These are phyloP conservation scores for Eubasilissa regina DNA, from an alignment of 1,140 invertebrate genomes.

Conservation along the genomic window DNA sequence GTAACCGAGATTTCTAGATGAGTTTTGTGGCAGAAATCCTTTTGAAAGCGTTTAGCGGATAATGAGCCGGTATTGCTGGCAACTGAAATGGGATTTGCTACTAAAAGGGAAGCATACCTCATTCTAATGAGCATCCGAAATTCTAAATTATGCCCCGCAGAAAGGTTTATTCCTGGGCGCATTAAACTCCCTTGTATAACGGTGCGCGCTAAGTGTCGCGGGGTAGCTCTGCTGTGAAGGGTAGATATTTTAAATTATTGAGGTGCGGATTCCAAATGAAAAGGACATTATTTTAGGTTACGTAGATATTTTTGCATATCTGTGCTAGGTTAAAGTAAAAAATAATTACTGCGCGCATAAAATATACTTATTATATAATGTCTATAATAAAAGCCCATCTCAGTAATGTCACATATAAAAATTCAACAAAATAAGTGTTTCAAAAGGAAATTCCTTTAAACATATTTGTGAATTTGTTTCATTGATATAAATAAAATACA, in stretches of 20 bases:
- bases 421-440: too few species aligned
- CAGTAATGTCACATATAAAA: too few species aligned
- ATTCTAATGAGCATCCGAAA: slow-evolving; percentile 44
- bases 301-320: slow-evolving; percentile 4
- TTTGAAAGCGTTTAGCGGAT: slow-evolving; percentile 51
- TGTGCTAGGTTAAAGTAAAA: too few species aligned
- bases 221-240: neutral
- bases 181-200: slow-evolving; percentile 2
- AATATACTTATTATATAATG: too few species aligned
- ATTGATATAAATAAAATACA: too few species aligned
- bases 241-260: slow-evolving; percentile 7
- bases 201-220: neutral
- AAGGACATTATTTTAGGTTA: slow-evolving; percentile 2
- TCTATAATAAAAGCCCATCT: too few species aligned
- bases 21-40: slow-evolving; percentile 47
- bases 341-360: too few species aligned
- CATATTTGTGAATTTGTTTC: too few species aligned
- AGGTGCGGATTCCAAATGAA: slow-evolving; percentile 2
- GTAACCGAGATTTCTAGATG: slow-evolving; percentile 40
- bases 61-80: slow-evolving; percentile 41
- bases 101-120: slow-evolving; percentile 35
- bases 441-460: too few species aligned
- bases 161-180: slow-evolving; percentile 19
- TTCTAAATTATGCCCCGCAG: slow-evolving; percentile 24
- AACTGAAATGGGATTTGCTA: slow-evolving; percentile 39